phyloP scores from a whole-genome alignment of 2,113 vertebrate species.

The Tympanuchus pallidicinctus region DNA sequence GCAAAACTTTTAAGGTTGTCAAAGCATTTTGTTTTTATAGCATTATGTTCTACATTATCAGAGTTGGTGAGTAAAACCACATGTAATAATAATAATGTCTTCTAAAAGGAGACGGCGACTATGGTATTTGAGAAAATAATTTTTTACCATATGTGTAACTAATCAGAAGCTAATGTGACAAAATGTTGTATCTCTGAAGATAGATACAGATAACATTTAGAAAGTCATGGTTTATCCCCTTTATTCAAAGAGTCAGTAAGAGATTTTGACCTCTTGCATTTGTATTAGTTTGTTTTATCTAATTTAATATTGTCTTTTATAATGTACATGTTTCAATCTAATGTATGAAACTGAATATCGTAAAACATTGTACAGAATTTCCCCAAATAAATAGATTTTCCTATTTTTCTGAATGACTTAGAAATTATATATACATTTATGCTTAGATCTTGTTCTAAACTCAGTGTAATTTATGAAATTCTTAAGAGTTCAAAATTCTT shows the following conservation, averaged over 20 bases:
- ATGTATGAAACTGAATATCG: not conserved
- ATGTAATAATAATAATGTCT: slow-evolving; percentile 22
- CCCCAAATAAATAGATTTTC: not conserved
- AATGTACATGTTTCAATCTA: not conserved
- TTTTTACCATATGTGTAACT: not conserved
- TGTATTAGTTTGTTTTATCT: not conserved
- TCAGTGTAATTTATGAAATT: not conserved
- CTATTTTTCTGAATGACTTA: not conserved
- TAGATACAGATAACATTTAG: not conserved
- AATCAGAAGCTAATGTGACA: slow-evolving; percentile 17
- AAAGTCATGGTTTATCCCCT: not conserved
- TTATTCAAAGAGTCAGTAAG: not conserved
- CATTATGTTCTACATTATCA: not conserved
- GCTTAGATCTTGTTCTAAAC: not conserved
- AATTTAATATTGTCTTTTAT: not conserved
- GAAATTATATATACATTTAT: not conserved
- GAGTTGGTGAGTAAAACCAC: not conserved
- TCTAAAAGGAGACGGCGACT: not conserved
- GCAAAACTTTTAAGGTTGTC: slow-evolving; percentile 9
- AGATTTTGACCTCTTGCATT: not conserved
- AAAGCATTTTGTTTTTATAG: slow-evolving; percentile 5
- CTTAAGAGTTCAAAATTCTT: not conserved
- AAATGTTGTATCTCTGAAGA: slow-evolving; percentile 3
- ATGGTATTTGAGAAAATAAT: not conserved
- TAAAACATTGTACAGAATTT: not conserved